phyloP scores from a whole-genome alignment of 2,113 vertebrate genomes.

The Poeciliopsis occidentalis region DNA sequence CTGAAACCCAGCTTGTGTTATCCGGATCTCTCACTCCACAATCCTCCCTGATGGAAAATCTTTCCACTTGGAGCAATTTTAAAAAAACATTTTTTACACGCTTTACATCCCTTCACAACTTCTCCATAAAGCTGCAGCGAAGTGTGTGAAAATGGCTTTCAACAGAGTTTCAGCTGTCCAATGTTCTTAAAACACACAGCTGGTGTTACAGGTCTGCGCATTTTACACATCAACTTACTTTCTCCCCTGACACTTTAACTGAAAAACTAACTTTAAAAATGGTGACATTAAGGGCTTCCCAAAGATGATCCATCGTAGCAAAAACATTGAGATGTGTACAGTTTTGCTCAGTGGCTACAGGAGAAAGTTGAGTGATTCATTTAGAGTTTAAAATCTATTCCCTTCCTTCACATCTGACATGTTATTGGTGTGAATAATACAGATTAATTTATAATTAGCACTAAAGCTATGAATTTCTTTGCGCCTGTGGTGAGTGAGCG shows the following conservation, averaged over 20 bases:
- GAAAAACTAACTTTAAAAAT: not conserved
- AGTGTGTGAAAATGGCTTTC: not conserved
- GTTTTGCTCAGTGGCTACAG: not conserved
- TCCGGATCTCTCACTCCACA: too few relatives aligned
- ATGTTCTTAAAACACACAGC: not conserved
- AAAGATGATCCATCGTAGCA: not conserved
- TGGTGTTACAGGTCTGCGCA: too few relatives aligned
- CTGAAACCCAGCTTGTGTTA: too few relatives aligned
- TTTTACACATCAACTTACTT: not conserved
- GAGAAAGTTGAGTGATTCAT: not conserved
- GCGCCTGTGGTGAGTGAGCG: too few relatives aligned
- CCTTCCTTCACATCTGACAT: not conserved
- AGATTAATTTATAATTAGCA: too few relatives aligned
- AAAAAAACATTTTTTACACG: too few relatives aligned
- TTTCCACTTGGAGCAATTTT: too few relatives aligned
- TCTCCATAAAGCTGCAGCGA: not conserved
- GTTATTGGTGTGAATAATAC: not conserved
- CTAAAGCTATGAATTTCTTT: too few relatives aligned
- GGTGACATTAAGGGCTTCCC: not conserved
- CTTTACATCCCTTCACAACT: too few relatives aligned
- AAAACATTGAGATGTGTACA: not conserved
- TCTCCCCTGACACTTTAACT: not conserved
- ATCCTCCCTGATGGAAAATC: too few relatives aligned
- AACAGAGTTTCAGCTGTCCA: not conserved
- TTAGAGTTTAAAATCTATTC: not conserved